Evolutionary conservation across 2,888 invertebrate species (phyloP).

Genomic region (Pseudanteris insignis): DNA sequence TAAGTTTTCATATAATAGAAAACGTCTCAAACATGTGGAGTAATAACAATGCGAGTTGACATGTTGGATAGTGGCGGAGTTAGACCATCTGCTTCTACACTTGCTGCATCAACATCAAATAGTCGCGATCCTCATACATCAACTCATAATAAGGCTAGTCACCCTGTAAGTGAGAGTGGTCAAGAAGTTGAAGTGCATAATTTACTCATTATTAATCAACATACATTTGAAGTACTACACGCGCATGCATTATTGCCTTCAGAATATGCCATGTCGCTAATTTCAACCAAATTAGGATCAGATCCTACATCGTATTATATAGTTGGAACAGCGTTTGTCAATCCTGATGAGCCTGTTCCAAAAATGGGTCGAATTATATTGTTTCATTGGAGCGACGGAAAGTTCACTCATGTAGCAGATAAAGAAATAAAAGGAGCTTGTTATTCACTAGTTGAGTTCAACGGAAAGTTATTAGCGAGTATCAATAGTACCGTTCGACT

Average conservation of each 20-base stretch:
- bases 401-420: slow-evolving; percentile 82
- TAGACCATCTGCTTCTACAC: slow-evolving; percentile 81
- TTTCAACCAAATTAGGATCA: slow-evolving; percentile 90
- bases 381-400: slow-evolving; percentile 90
- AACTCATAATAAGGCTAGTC: slow-evolving; percentile 63
- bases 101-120: slow-evolving; percentile 74
- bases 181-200: slow-evolving; percentile 92
- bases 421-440: slow-evolving; percentile 97
- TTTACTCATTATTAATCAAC: slow-evolving; percentile 91
- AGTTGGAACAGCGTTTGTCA: slow-evolving; percentile 92
- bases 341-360: slow-evolving; percentile 96
- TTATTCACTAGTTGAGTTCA: slow-evolving; percentile 92
- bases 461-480: slow-evolving; percentile 93
- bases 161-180: slow-evolving; percentile 70
- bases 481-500: slow-evolving; percentile 96
- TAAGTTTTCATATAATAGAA: slow-evolving; percentile 73
- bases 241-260: slow-evolving; percentile 91
- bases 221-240: slow-evolving; percentile 96
- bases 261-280: slow-evolving; percentile 90
- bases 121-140: slow-evolving; percentile 62
- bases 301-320: slow-evolving; percentile 93
- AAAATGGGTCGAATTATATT: slow-evolving; percentile 88
- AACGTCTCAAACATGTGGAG: slow-evolving; percentile 91
- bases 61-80: slow-evolving; percentile 71
- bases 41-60: slow-evolving; percentile 90